phyloP scores from a whole-genome alignment of 2,888 invertebrate species.

The Perdita meconis region DNA sequence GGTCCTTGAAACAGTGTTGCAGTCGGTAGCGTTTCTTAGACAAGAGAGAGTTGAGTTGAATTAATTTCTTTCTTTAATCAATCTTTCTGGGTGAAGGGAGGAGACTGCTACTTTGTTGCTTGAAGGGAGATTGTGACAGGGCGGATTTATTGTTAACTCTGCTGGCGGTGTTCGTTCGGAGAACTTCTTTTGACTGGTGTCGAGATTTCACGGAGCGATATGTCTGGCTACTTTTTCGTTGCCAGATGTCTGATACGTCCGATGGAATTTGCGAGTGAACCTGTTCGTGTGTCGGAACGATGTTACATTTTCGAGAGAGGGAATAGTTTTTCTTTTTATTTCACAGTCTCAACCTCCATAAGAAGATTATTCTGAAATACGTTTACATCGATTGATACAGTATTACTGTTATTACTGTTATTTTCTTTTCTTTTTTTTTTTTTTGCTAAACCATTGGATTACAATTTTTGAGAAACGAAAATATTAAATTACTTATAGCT shows the following conservation, averaged over 20 bases:
- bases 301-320: neutral
- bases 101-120: neutral
- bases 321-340: too few relatives aligned
- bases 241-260: neutral
- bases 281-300: neutral
- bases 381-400: too few relatives aligned
- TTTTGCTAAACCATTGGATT: too few relatives aligned
- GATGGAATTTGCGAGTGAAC: slow-evolving; percentile 1
- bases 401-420: too few relatives aligned
- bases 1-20: slow-evolving; percentile 6
- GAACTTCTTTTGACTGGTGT: neutral
- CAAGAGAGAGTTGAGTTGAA: slow-evolving; percentile 1
- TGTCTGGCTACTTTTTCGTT: neutral
- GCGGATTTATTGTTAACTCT: slow-evolving; percentile 21
- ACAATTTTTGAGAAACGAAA: too few relatives aligned
- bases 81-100: neutral
- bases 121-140: slow-evolving; percentile 14
- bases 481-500: too few relatives aligned
- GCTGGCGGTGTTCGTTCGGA: neutral
- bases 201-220: neutral
- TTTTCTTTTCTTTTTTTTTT: too few relatives aligned
- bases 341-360: too few relatives aligned
- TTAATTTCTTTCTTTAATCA: slow-evolving; percentile 31
- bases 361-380: too few relatives aligned
- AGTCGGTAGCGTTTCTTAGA: slow-evolving; percentile 12